Conservation (phyloP, 23 tunicate genomes). For the Pegea sp. region DNA sequence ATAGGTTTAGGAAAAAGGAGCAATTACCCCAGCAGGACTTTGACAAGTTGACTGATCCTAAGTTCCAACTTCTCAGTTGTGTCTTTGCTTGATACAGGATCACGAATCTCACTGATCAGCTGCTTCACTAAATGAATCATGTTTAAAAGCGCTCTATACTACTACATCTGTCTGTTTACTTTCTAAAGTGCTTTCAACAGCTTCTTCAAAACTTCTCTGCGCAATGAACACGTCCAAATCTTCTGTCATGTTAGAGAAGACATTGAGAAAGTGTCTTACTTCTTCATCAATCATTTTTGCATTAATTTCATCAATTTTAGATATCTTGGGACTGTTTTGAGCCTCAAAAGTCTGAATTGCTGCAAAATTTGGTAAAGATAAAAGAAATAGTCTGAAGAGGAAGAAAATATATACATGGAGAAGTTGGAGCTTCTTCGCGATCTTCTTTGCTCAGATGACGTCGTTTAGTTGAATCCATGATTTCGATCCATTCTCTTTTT, state of each 20-base stretch:
- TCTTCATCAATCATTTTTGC: too few species aligned
- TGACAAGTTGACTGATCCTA: conserved; percentile 41
- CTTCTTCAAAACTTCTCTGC: conserved; percentile 74
- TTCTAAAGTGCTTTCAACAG: conserved; percentile 40
- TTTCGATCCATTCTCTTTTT: conserved; percentile 92
- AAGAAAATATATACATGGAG: too few species aligned
- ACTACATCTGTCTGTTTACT: too few species aligned
- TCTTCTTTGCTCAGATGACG: conserved; percentile 33
- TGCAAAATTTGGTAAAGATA: too few species aligned
- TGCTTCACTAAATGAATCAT: conserved; percentile 11
- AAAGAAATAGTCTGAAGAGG: too few species aligned
- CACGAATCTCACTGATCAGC: conserved; percentile 10
- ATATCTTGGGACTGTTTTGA: too few species aligned
- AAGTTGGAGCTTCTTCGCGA: conserved; percentile 4
- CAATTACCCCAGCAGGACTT: conserved; percentile 35
- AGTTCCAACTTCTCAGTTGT: conserved; percentile 15
- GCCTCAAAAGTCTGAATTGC: too few species aligned
- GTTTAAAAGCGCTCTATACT: neutral
- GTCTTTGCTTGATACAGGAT: conserved; percentile 9
- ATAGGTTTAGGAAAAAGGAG: too few species aligned
- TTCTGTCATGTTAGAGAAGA: too few species aligned
- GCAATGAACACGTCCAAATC: conserved; percentile 94
- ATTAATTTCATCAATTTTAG: too few species aligned
- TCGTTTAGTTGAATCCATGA: conserved; percentile 60
- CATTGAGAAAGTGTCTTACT: too few species aligned